Evolutionary conservation across 1,140 invertebrate species (phyloP).

Genomic region (Rhyacophila brunnea): DNA sequence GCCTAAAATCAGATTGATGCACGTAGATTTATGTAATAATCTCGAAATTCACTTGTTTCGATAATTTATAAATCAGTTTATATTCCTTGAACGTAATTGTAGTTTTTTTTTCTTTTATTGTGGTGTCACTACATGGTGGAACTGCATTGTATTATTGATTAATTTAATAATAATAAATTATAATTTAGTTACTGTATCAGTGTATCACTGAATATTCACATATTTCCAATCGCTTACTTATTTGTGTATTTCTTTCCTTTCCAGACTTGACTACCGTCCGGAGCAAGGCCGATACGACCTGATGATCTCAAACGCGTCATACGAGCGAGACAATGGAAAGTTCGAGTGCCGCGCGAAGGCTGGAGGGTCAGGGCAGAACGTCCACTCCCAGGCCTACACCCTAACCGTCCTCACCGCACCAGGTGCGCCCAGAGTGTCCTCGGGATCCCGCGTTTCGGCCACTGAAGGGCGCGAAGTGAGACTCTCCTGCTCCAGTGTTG

Average conservation of each 20-base stretch:
- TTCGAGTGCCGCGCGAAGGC: slow-evolving; percentile 89
- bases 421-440: slow-evolving; percentile 72
- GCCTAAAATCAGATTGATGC: too few relatives aligned
- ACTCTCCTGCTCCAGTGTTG: slow-evolving; percentile 78
- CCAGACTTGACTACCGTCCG: slow-evolving; percentile 72
- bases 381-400: slow-evolving; percentile 79
- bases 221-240: too few relatives aligned
- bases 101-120: too few relatives aligned
- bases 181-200: too few relatives aligned
- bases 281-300: slow-evolving; percentile 84
- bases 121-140: too few relatives aligned
- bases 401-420: slow-evolving; percentile 85
- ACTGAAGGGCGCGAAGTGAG: slow-evolving; percentile 77
- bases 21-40: too few relatives aligned
- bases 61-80: too few relatives aligned
- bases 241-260: slow-evolving; percentile 36
- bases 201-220: too few relatives aligned
- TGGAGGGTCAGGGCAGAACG: slow-evolving; percentile 75
- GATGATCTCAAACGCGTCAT: slow-evolving; percentile 80
- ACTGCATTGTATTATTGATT: too few relatives aligned
- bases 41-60: too few relatives aligned
- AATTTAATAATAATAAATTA: too few relatives aligned
- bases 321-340: slow-evolving; percentile 85
- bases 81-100: too few relatives aligned
- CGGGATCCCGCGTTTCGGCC: slow-evolving; percentile 66